Evolutionary conservation across 2,113 vertebrate genomes (phyloP).

Genomic region (Pungitius pungitius): DNA sequence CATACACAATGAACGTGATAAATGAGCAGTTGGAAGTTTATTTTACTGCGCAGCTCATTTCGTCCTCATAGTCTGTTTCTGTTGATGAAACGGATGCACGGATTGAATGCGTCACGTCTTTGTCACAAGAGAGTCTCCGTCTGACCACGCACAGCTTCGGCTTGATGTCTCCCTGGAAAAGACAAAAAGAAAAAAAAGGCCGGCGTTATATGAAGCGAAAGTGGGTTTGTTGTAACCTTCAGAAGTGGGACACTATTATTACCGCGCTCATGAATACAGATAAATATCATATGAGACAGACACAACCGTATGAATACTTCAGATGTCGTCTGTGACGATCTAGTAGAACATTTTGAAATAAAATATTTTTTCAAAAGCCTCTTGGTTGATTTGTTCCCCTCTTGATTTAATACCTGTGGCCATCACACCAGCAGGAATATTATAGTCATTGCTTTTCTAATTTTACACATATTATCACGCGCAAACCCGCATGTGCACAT

Average conservation of each 20-base stretch:
- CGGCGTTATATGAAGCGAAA: not conserved
- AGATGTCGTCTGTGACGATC: not conserved
- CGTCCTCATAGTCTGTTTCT: slow-evolving; percentile 3
- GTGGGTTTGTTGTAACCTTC: slow-evolving; percentile 22
- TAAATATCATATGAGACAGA: not conserved
- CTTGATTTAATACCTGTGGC: not conserved
- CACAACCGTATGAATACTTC: not conserved
- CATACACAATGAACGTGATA: slow-evolving; percentile 1
- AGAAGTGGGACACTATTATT: slow-evolving; percentile 6
- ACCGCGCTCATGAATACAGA: slow-evolving; percentile 3
- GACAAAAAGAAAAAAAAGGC: not conserved
- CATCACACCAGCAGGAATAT: slow-evolving; percentile 1
- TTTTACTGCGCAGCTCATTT: slow-evolving; percentile 6
- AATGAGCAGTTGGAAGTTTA: slow-evolving; percentile 5
- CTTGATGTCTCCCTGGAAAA: slow-evolving; percentile 18
- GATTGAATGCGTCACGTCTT: slow-evolving; percentile 38
- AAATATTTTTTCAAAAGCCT: not conserved
- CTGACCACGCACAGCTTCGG: slow-evolving; percentile 5
- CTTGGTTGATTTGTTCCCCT: not conserved
- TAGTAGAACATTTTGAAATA: not conserved
- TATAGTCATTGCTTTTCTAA: not conserved
- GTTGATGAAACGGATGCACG: slow-evolving; percentile 22
- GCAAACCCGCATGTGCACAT: not conserved
- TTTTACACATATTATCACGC: not conserved
- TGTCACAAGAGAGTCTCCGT: slow-evolving; percentile 30